phyloP scores from a whole-genome alignment of 2,888 invertebrate genomes.

The Andrena bucephala region DNA sequence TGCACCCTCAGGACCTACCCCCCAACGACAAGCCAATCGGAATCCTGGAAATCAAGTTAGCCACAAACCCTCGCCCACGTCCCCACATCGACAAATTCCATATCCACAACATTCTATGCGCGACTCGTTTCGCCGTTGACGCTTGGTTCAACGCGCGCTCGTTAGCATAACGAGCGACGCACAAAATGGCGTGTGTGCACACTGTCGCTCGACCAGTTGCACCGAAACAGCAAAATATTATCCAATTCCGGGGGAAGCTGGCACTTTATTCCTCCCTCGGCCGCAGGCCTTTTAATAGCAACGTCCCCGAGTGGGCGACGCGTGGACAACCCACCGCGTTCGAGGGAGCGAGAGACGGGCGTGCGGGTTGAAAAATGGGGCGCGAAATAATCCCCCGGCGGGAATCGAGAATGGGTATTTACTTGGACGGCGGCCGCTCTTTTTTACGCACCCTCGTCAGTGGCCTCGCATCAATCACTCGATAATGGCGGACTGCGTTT shows the following conservation, averaged over 20 bases:
- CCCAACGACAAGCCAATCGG: background rate
- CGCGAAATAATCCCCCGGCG: constrained; percentile 65
- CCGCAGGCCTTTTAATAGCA: constrained; percentile 1
- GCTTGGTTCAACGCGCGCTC: constrained; percentile 10
- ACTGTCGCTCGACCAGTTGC: constrained; percentile 6
- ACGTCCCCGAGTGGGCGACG: constrained; percentile 13
- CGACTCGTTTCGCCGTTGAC: constrained; percentile 19
- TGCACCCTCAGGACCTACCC: no score
- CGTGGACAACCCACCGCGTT: constrained; percentile 7
- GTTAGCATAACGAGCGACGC: constrained; percentile 38
- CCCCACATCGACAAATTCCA: background rate
- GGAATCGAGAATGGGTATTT: constrained; percentile 70
- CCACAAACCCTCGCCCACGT: constrained; percentile 6
- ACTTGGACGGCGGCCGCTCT: constrained; percentile 63
- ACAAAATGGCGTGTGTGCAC: background rate
- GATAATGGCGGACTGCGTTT: background rate
- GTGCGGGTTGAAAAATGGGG: constrained; percentile 55
- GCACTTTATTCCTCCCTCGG: constrained; percentile 2
- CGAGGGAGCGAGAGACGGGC: constrained; percentile 8
- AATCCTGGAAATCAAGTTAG: background rate
- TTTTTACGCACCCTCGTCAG: background rate
- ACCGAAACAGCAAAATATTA: constrained; percentile 36
- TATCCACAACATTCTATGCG: constrained; percentile 3
- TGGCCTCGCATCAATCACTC: constrained; percentile 8
- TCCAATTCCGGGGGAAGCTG: constrained; percentile 3